Evolutionary conservation across 2,888 invertebrate species (phyloP).

Genomic region (Uropetala carovei): DNA sequence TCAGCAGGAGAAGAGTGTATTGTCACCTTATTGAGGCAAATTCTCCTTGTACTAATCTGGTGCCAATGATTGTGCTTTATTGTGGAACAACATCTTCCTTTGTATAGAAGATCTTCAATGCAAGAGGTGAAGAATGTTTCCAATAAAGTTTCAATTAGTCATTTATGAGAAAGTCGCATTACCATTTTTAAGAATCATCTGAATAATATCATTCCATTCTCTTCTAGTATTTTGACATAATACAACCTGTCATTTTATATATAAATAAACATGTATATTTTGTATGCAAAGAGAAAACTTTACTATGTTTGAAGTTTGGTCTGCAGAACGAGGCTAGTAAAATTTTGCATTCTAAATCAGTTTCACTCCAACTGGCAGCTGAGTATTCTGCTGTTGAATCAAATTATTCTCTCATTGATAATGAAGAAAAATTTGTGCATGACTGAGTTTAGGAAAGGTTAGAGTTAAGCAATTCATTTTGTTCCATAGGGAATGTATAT

Average conservation of each 20-base stretch:
- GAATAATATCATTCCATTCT: slow-evolving; percentile 46
- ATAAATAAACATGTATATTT: slow-evolving; percentile 11
- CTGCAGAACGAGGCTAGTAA: slow-evolving; percentile 4
- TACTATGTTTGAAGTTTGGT: slow-evolving; percentile 34
- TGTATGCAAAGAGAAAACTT: slow-evolving; percentile 47
- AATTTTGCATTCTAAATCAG: background rate
- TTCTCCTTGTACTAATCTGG: background rate
- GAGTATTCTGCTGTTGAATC: too few relatives aligned
- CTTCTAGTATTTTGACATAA: slow-evolving; percentile 31
- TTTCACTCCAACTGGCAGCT: too few relatives aligned
- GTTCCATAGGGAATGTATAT: too few relatives aligned
- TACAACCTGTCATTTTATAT: slow-evolving; percentile 52
- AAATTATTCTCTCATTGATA: too few relatives aligned
- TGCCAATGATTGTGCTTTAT: slow-evolving; percentile 2
- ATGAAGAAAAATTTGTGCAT: too few relatives aligned
- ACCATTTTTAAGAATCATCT: background rate
- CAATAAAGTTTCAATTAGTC: slow-evolving; percentile 18
- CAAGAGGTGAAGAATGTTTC: background rate
- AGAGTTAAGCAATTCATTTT: too few relatives aligned
- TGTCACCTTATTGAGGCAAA: background rate
- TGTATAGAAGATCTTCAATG: slow-evolving; percentile 34
- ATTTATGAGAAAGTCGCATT: background rate
- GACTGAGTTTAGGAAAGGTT: too few relatives aligned
- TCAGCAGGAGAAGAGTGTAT: background rate
- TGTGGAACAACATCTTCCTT: slow-evolving; percentile 24